Conservation (phyloP, 2,797 vertebrate species). For the Psittacula derbiana region DNA sequence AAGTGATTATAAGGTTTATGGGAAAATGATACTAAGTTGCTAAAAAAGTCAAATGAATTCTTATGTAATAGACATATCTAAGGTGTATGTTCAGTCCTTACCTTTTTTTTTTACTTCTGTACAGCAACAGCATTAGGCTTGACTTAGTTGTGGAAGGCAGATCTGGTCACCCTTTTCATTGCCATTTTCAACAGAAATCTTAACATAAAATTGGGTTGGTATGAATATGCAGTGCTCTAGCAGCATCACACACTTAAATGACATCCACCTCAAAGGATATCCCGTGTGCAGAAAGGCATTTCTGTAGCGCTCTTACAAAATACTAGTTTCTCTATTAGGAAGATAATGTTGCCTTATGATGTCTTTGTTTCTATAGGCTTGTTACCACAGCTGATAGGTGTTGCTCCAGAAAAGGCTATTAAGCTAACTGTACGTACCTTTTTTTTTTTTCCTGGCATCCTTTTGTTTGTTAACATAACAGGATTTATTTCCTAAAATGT, state of each 20-base stretch:
- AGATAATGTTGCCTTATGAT: slow-evolving; percentile 60
- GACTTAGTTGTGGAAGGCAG: background rate
- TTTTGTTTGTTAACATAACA: slow-evolving; percentile 16
- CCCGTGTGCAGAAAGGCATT: background rate
- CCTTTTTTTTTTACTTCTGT: background rate
- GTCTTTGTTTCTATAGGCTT: slow-evolving; percentile 87
- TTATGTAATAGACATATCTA: background rate
- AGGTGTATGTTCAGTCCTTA: background rate
- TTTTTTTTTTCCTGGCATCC: background rate
- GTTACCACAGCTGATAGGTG: slow-evolving; percentile 95
- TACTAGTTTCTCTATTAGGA: slow-evolving; percentile 27
- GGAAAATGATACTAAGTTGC: background rate
- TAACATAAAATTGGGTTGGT: background rate
- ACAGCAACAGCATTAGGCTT: background rate
- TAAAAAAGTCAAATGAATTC: background rate
- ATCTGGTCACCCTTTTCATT: background rate
- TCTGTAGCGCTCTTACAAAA: background rate
- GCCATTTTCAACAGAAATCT: background rate
- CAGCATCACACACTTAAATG: background rate
- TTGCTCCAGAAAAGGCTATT: slow-evolving; percentile 98
- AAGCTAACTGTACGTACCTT: slow-evolving; percentile 95
- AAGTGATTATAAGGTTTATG: background rate
- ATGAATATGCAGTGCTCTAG: background rate
- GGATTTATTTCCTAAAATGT: slow-evolving; percentile 55
- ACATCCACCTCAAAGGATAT: background rate